These are phyloP conservation scores for Urocynchramus pylzowi DNA, from an alignment of 2,113 vertebrate genomes.

Conservation along the genomic window DNA sequence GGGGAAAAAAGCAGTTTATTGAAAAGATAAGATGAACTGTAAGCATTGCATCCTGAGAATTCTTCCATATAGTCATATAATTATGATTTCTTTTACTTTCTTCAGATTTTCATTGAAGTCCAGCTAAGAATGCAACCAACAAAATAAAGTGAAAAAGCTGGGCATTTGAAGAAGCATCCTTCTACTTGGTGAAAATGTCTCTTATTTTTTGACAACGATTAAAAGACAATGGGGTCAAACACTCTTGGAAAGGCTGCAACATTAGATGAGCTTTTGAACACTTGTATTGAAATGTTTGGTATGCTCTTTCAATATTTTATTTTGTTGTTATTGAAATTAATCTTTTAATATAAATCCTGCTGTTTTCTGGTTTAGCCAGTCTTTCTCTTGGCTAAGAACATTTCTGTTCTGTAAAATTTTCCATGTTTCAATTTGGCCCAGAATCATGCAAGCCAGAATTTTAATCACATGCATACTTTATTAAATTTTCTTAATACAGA, in stretches of 20 bases:
- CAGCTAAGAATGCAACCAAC: slow-evolving; percentile 30
- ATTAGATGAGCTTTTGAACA: slow-evolving; percentile 83
- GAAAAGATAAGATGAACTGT: not conserved
- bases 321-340: not conserved
- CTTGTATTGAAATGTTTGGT: slow-evolving; percentile 92
- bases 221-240: slow-evolving; percentile 85
- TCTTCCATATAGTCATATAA: not conserved
- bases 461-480: not conserved
- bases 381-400: slow-evolving; percentile 9
- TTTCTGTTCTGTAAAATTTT: slow-evolving; percentile 38
- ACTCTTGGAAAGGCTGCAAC: slow-evolving; percentile 89
- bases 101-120: slow-evolving; percentile 56
- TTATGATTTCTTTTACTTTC: slow-evolving; percentile 18
- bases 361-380: not conserved
- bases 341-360: not conserved
- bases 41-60: not conserved
- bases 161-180: slow-evolving; percentile 34
- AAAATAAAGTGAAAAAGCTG: slow-evolving; percentile 1
- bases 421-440: slow-evolving; percentile 7
- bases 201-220: slow-evolving; percentile 70
- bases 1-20: not conserved
- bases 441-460: not conserved
- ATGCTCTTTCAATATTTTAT: slow-evolving; percentile 23
- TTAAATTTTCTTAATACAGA: not conserved
- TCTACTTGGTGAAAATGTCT: slow-evolving; percentile 65